A percentile compares a stretch with the other conserved stretches of the same genome.
These are phyloP conservation scores for Sphaerodactylus townsendi DNA, from an alignment of 2,113 vertebrate species.

Conservation along the genomic window DNA sequence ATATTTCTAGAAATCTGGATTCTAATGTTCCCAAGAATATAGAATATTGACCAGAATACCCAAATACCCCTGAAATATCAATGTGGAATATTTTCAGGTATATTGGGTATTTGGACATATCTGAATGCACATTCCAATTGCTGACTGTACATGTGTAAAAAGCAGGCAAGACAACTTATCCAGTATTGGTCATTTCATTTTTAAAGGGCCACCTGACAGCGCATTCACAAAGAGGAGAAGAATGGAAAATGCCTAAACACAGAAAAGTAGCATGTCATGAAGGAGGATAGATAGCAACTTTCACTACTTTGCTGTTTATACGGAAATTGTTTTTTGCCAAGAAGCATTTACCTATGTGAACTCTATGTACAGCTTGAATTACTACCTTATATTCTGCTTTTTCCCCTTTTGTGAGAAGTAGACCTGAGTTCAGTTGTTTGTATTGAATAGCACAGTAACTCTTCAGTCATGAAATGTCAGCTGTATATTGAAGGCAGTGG, in stretches of 20 bases:
- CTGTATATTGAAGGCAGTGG: neutral
- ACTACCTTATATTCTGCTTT: neutral
- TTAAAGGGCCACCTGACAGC: too few species aligned
- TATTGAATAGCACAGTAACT: neutral
- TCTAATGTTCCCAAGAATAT: too few species aligned
- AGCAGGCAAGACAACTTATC: too few species aligned
- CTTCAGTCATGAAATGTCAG: constrained; percentile 10
- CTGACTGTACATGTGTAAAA: too few species aligned
- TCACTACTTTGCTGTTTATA: neutral
- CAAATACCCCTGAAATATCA: too few species aligned
- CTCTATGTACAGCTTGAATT: neutral
- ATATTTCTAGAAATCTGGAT: too few species aligned
- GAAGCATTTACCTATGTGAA: neutral
- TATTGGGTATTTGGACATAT: too few species aligned
- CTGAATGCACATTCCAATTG: too few species aligned
- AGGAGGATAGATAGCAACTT: neutral
- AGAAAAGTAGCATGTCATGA: neutral
- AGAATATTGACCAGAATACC: too few species aligned
- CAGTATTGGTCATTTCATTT: too few species aligned
- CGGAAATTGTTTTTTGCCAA: neutral
- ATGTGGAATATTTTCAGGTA: too few species aligned
- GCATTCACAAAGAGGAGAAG: neutral
- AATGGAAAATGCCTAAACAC: neutral
- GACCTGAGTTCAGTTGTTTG: neutral
- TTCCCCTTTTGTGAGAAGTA: neutral